Evolutionary conservation across 1,140 invertebrate species (phyloP).

Genomic region (Drosophila takahashii): DNA sequence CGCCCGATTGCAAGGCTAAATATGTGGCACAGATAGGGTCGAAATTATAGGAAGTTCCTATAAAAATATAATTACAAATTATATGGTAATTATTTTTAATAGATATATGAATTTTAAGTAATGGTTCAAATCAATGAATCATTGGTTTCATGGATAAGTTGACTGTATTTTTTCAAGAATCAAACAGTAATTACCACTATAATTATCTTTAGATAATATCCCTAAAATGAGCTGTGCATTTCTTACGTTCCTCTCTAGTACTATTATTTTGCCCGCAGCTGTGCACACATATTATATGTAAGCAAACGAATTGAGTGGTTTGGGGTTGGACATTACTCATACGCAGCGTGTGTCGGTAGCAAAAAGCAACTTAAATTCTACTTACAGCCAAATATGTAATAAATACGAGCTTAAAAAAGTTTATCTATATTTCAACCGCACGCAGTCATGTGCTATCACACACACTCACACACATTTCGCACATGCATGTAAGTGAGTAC

Average conservation of each 20-base stretch:
- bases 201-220: background rate
- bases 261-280: background rate
- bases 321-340: slow-evolving; percentile 64
- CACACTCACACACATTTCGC: slow-evolving; percentile 24
- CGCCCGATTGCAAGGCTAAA: slow-evolving; percentile 39
- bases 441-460: slow-evolving; percentile 71
- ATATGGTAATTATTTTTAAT: background rate
- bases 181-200: too few relatives aligned
- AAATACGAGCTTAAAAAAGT: slow-evolving; percentile 83
- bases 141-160: too few relatives aligned
- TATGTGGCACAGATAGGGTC: slow-evolving; percentile 10
- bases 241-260: background rate
- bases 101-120: background rate
- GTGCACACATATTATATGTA: slow-evolving; percentile 8
- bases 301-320: slow-evolving; percentile 22
- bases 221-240: background rate
- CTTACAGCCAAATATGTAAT: slow-evolving; percentile 83
- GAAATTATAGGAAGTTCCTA: background rate
- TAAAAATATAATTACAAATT: background rate
- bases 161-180: too few relatives aligned
- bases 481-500: background rate
- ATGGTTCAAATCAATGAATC: background rate
- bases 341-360: slow-evolving; percentile 57
- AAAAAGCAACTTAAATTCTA: slow-evolving; percentile 83
- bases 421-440: slow-evolving; percentile 82